Base-by-base conservation (phyloP, 2,113 vertebrate species). In the Hirundichthys speculiger region DNA sequence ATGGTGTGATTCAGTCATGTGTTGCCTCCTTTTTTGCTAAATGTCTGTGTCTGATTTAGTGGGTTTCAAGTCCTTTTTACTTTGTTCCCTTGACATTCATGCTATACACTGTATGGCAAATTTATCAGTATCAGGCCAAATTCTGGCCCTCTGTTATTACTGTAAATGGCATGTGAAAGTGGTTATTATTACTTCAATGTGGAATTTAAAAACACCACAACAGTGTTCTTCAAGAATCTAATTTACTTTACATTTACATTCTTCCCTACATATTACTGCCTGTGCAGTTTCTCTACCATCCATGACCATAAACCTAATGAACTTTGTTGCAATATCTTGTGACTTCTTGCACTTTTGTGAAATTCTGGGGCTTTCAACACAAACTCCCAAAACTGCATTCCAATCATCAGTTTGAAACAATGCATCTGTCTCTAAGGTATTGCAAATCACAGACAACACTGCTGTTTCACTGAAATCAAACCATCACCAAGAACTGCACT, bases 1-100 rank as follows among this genome's bases (percentile, higher is more conserved):
- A 64, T 91, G 82, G 86, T 76, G 77, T 89, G 83, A 92, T 84
- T 79, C 69, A 75, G 69, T 88, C 74, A 51, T 8, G 22, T 61
- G 46, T 30, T 45, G 10, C n/a, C 18, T 50, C 3, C 10, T 64
- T 40, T 40, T 42, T 55, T 25, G 64, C 58, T 22, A n/a, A n/a
- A n/a, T n/a, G n/a, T n/a, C n/a, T n/a, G n/a, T 34, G 30, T 9
- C 30, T 34, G 7, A 34, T 34, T 34, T 34, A 34, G 30, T 7
- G 30, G 11, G 30, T 34, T 7, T 7, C 2, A 27, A 27, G 3
- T 27, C 6, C 25, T 27, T 27, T 27, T 27, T 27, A 6, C 25
- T 4, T 27, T 27, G 25, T 27, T 27, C 25, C 54, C 10, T 49
- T 62, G 0, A 78, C 47, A 24, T 50, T 68, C 8, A 74, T 47